These are phyloP conservation scores for Nycticorax nycticorax DNA, from an alignment of 2,113 vertebrate genomes.

Conservation along the genomic window DNA sequence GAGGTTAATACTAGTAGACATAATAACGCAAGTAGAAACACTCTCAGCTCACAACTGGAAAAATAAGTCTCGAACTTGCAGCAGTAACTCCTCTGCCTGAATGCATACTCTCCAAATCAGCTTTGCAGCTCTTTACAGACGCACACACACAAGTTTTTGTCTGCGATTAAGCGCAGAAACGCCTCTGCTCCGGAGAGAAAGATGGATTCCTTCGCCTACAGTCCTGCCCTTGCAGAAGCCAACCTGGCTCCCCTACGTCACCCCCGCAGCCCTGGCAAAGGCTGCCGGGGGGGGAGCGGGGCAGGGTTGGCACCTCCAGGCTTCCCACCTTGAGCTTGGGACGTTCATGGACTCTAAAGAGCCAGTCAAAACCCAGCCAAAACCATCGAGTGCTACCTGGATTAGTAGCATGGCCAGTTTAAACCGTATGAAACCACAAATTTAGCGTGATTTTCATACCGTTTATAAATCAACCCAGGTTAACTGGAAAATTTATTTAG, in stretches of 20 bases:
- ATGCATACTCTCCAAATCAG: neutral
- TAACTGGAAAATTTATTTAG: neutral
- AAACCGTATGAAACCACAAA: rapidly evolving
- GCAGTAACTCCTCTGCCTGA: neutral
- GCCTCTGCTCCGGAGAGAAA: neutral
- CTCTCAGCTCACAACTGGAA: neutral
- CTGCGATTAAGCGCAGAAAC: neutral
- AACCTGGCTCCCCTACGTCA: rapidly evolving
- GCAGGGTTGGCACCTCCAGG: neutral
- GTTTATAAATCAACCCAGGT: neutral
- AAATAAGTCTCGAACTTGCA: neutral
- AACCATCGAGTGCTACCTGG: neutral
- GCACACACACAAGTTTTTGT: neutral
- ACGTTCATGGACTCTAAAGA: neutral
- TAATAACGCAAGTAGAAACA: neutral
- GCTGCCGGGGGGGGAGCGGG: rapidly evolving
- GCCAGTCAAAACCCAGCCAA: neutral
- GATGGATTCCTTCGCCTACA: neutral
- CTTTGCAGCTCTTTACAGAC: neutral
- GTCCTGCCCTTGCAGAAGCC: neutral
- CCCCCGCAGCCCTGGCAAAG: neutral
- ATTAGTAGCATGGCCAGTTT: neutral
- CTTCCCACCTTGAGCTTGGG: neutral
- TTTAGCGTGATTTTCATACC: neutral
- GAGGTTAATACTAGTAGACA: neutral